Evolutionary conservation across 1,140 invertebrate species (phyloP), one percentile per base, ranked within the genome.

Genomic region (Hypsibius dujardini): DNA sequence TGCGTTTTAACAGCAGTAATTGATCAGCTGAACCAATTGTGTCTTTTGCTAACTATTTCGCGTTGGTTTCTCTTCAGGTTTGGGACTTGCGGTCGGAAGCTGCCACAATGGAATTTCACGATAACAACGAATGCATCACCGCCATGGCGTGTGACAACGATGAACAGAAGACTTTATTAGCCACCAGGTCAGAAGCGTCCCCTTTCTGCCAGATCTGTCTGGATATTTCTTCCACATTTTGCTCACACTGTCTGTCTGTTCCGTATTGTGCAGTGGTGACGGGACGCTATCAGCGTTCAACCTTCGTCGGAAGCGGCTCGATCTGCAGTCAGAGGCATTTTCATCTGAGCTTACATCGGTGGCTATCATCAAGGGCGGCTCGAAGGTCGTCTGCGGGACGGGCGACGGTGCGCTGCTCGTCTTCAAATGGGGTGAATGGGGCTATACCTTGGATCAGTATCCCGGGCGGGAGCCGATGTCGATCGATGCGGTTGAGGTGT

Each of bases 401-500:
- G 87, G 86, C 70, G 88, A 88, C 79, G 92, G 92, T 46, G 87
- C 86, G 73, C 79, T 95, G 50, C 90, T 90, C 76, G 82, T 95
- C 59, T 96, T 89, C 77, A 95, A 95, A 78, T 93, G 90, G 88
- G 88, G 88, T 73, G 87, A 94, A 79, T 96, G 92, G 84, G 92
- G 90, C 47, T 84, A 88, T 72, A 90, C 93, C 75, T 89, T 87
- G 77, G 91, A 95, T 80, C 85, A 88, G 78, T 89, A 88, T 79
- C 85, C 88, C 47, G 86, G 84, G 72, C 72, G 80, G 12, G 71
- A 56, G 14, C 47, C 71, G 40, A 46, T 85, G 76, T 83, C 87
- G 2, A 86, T 95, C 46, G 89, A 89, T 76, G 85, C 85, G 75
- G 86, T 95, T 83, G 80, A 91, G 50, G 86, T 90, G 1, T 84